Percentiles rank a stretch among this genome's conserved stretches.
These are phyloP conservation scores for Chloebia gouldiae DNA, from an alignment of 2,113 vertebrate genomes.

Conservation along the genomic window DNA sequence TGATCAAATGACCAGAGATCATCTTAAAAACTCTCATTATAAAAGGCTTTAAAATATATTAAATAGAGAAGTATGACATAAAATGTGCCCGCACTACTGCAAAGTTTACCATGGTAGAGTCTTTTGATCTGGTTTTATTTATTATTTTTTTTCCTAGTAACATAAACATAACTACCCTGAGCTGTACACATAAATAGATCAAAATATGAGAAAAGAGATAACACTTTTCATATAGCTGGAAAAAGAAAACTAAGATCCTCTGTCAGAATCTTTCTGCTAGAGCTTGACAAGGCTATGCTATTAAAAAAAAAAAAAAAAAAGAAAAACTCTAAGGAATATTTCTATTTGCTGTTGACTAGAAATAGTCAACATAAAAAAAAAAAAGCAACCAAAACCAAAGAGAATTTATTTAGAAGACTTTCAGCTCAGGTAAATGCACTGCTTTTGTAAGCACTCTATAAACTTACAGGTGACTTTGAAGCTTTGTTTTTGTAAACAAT, in stretches of 20 bases:
- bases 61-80: not conserved
- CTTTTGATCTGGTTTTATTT: not conserved
- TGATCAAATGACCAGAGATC: not conserved
- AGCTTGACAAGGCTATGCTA: fast-evolving
- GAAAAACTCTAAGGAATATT: not conserved
- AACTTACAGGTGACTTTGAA: not conserved
- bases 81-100: not conserved
- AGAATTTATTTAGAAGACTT: not conserved
- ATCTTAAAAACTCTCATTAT: not conserved
- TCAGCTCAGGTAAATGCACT: not conserved
- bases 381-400: not conserved
- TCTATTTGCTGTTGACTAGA: not conserved
- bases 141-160: not conserved
- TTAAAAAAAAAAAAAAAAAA: not conserved
- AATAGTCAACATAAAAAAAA: not conserved
- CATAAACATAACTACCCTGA: not conserved
- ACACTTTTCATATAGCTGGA: not conserved
- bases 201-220: not conserved
- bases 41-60: not conserved
- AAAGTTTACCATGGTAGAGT: not conserved
- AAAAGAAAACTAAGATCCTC: not conserved
- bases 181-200: not conserved
- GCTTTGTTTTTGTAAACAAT: not conserved
- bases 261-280: not conserved
- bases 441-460: not conserved